These are phyloP conservation scores for Caenorhabditis sp. DNA, from an alignment of 2,888 invertebrate genomes.

Conservation along the genomic window DNA sequence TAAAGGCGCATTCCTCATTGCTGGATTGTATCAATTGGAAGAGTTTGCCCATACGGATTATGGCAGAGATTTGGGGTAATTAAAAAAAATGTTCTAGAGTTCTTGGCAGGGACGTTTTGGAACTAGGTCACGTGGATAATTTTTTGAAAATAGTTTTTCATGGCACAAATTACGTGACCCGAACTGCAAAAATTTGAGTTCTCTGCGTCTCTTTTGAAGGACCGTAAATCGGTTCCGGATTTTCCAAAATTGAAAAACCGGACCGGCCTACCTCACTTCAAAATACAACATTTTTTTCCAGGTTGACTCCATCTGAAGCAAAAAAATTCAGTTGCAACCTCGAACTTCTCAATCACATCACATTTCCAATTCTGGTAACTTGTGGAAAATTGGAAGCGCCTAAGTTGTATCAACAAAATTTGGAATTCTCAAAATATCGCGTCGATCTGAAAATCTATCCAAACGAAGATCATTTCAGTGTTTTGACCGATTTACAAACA, in stretches of 20 bases:
- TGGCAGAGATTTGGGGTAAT: slow-evolving; percentile 14
- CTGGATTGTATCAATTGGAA: slow-evolving; percentile 28
- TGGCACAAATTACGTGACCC: no score
- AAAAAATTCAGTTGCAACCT: slow-evolving; percentile 22
- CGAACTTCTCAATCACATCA: slow-evolving; percentile 7
- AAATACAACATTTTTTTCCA: no score
- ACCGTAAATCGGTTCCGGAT: no score
- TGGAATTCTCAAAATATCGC: slow-evolving; percentile 9
- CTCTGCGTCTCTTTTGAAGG: no score
- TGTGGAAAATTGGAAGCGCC: slow-evolving; percentile 24
- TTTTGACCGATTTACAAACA: slow-evolving; percentile 19
- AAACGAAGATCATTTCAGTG: slow-evolving; percentile 26
- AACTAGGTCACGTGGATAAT: no score
- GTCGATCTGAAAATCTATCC: slow-evolving; percentile 20
- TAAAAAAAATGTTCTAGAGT: no score
- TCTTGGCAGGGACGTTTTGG: no score
- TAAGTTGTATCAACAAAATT: slow-evolving; percentile 30
- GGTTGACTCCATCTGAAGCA: slow-evolving; percentile 30
- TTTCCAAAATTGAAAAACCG: no score
- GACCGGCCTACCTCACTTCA: no score
- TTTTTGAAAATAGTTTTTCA: no score
- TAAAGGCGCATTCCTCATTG: slow-evolving; percentile 18
- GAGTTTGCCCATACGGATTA: slow-evolving; percentile 14
- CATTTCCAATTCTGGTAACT: slow-evolving; percentile 12
- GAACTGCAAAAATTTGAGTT: no score